Base-by-base conservation (phyloP, 2,888 invertebrate genomes). In the Athripsodes cinereus region DNA sequence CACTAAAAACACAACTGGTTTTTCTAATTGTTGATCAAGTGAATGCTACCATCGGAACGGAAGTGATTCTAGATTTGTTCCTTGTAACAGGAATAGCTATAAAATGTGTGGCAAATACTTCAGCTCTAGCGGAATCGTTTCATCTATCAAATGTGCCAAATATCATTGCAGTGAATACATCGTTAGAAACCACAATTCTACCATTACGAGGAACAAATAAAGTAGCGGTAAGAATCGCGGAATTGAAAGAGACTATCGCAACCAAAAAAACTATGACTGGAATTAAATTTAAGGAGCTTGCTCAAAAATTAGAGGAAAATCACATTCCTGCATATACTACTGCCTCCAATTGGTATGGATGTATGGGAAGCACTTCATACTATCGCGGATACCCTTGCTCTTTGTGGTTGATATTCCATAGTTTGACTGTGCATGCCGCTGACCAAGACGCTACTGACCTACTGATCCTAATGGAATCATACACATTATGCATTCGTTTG, bases 371-470 rank as follows among this genome's bases (percentile, higher is more conserved):
- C 66, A 78, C 82, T 57, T 73, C 84, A 0, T 79, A 81, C 60
- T 85, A 81, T 66, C 81, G 97, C 52, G 96, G 96, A 11, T 98
- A 92, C 71, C 90, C 96, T 0, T 99, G 98, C 74, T 90, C 95
- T 0, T 76, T 99, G 31, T 99, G 99, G 99, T 89, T 87, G 13
- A 74, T 96, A 65, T 99, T 96, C 70, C 99, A 99, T 69, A 89
- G 88, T 35, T 73, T 99, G 57, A 92, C 94, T 1, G 91, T 96
- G 0, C 86, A 87, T 69, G 87, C 90, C 11, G 81, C 81, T 2
- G 71, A 73, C 21, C 75, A 72, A 47, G 69, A 75, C 44, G 75
- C 79, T 8, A 67, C 69, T 2, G 80, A 84, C n/a, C n/a, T n/a
- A n/a, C n/a, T n/a, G n/a, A n/a, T 68, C 85, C 88, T 0, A 76